Percentiles rank a stretch among this genome's conserved stretches.
Evolutionary conservation across 2,888 invertebrate species (phyloP).

Genomic region (Elysia crispata): DNA sequence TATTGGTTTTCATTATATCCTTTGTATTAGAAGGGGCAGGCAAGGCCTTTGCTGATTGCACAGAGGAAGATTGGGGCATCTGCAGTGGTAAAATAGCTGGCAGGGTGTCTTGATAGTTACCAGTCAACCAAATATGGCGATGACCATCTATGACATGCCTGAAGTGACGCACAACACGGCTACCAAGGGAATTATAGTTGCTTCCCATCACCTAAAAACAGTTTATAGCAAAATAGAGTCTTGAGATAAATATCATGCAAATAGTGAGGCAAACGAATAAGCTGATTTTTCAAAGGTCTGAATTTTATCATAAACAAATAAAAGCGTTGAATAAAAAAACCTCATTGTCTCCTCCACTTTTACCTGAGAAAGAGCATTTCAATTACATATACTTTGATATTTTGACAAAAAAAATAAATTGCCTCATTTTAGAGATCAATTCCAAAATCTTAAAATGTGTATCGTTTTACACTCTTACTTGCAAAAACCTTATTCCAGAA

Average conservation of each 20-base stretch:
- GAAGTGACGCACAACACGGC: conserved; percentile 72
- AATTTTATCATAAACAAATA: too few relatives aligned
- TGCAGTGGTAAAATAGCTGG: conserved; percentile 14
- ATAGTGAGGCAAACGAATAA: conserved; percentile 9
- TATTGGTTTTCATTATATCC: not conserved
- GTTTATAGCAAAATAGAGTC: not conserved
- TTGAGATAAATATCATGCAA: not conserved
- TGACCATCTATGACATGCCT: conserved; percentile 69
- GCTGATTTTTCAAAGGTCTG: not conserved
- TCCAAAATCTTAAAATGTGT: too few relatives aligned
- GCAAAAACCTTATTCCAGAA: too few relatives aligned
- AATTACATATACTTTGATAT: too few relatives aligned
- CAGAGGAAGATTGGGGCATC: too few relatives aligned
- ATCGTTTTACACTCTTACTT: too few relatives aligned
- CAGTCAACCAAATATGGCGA: conserved; percentile 70
- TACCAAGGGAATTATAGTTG: conserved; percentile 72
- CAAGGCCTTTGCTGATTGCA: too few relatives aligned
- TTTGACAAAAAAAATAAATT: too few relatives aligned
- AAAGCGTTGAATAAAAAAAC: not conserved
- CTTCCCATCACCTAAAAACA: conserved; percentile 70
- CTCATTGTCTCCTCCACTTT: too few relatives aligned
- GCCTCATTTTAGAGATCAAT: too few relatives aligned
- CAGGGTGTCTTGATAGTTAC: conserved; percentile 62
- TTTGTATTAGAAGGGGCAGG: not conserved
- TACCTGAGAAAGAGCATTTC: too few relatives aligned